Percentiles rank a stretch among this genome's conserved stretches.
phyloP scores from a whole-genome alignment of 2,797 vertebrate species.

The Acestrorhynchus altus region DNA sequence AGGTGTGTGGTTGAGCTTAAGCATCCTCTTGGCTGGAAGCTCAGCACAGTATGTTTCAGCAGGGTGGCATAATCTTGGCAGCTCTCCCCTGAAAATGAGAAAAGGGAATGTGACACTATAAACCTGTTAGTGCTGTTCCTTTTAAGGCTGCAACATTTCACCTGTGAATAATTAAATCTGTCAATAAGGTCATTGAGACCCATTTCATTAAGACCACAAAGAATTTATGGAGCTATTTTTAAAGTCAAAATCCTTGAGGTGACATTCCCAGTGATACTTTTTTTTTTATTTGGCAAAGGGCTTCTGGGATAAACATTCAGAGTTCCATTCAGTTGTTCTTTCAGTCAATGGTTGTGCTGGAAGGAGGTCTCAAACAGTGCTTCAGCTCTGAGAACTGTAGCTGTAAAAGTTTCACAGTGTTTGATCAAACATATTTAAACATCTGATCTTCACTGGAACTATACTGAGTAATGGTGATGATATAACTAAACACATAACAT shows the following conservation, averaged over 20 bases:
- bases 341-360: conserved; percentile 32
- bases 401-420: too few species aligned
- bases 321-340: conserved; percentile 42
- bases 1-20: conserved; percentile 8
- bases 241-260: conserved; percentile 54
- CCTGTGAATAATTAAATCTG: conserved; percentile 43
- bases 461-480: too few species aligned
- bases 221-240: conserved; percentile 50
- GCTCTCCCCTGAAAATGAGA: conserved; percentile 12
- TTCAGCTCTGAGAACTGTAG: neutral
- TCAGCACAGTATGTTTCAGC: neutral
- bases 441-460: too few species aligned
- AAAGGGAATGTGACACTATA: conserved; percentile 6
- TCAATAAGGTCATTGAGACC: conserved; percentile 45
- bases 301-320: conserved; percentile 40
- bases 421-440: too few species aligned
- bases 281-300: conserved; percentile 13
- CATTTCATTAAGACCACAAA: conserved; percentile 53
- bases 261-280: conserved; percentile 54
- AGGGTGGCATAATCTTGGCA: conserved; percentile 46
- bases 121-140: conserved; percentile 53
- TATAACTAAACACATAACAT: too few species aligned
- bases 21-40: conserved; percentile 2
- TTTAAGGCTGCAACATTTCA: conserved; percentile 48
- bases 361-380: conserved; percentile 3